A percentile compares a stretch with the other conserved stretches of the same genome.
Conservation (phyloP, 2,888 invertebrate species). For the Lottia scabra region DNA sequence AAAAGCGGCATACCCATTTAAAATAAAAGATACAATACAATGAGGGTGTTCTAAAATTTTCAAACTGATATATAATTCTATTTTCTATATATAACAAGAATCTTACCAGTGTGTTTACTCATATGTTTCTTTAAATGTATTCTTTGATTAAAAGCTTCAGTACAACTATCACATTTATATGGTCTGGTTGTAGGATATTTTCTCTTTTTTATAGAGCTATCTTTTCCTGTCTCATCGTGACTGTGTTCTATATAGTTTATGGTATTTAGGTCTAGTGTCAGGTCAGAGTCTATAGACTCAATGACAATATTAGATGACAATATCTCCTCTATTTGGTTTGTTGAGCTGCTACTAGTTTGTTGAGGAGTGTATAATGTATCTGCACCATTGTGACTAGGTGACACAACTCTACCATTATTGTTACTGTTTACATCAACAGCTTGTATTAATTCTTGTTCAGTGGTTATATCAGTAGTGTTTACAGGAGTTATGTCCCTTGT, state of each 20-base stretch:
- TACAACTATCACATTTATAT: slow-evolving; percentile 66
- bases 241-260: background rate
- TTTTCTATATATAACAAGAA: no score
- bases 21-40: no score
- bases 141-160: slow-evolving; percentile 66
- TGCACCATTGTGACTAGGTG: background rate
- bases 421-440: background rate
- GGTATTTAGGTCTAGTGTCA: background rate
- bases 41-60: background rate
- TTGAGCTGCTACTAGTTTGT: background rate
- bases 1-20: no score
- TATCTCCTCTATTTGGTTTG: no score
- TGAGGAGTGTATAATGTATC: background rate
- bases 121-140: slow-evolving; percentile 69
- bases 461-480: background rate
- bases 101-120: slow-evolving; percentile 67
- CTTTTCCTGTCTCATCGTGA: background rate
- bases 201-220: slow-evolving; percentile 39
- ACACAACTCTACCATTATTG: background rate
- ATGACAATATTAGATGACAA: background rate
- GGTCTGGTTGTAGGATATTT: slow-evolving; percentile 59
- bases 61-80: no score
- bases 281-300: background rate
- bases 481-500: background rate
- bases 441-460: background rate